A percentile compares a stretch with the other conserved stretches of the same genome.
Conservation (phyloP, 2,888 invertebrate genomes). For the Phaonia tiefii region DNA sequence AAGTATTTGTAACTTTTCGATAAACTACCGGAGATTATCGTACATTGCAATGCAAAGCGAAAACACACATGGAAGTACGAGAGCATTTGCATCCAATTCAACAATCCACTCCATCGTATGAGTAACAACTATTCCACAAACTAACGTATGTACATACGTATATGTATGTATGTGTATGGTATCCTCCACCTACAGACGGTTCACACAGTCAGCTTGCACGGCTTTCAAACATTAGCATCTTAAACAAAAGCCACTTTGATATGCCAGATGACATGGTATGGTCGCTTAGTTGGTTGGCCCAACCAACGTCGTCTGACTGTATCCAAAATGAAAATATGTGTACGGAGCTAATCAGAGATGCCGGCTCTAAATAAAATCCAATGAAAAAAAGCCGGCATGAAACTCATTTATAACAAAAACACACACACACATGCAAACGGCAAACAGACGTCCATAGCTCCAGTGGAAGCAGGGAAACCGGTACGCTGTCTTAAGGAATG, state of each 20-base stretch:
- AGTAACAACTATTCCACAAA: background rate
- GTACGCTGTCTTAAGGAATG: constrained; percentile 17
- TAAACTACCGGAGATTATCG: constrained; percentile 25
- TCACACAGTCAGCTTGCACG: background rate
- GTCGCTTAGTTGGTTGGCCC: constrained; percentile 39
- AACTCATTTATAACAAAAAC: constrained; percentile 65
- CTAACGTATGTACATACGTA: background rate
- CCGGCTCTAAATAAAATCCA: constrained; percentile 59
- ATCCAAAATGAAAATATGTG: constrained; percentile 61
- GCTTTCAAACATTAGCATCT: background rate
- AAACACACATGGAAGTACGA: constrained; percentile 7
- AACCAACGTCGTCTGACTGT: constrained; percentile 23
- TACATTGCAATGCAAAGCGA: constrained; percentile 13
- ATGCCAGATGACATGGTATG: background rate
- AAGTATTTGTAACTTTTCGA: constrained; percentile 33
- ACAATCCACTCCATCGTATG: background rate
- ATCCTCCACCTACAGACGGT: constrained; percentile 28
- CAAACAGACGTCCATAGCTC: background rate
- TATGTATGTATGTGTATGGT: background rate
- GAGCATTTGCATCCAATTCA: background rate
- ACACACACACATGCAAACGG: constrained; percentile 17
- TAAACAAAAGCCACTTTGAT: constrained; percentile 17
- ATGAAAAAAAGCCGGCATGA: constrained; percentile 64
- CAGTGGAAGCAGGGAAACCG: constrained; percentile 53
- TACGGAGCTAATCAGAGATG: constrained; percentile 64